Conservation (phyloP, 2,888 invertebrate genomes). For the Agriopis marginaria region DNA sequence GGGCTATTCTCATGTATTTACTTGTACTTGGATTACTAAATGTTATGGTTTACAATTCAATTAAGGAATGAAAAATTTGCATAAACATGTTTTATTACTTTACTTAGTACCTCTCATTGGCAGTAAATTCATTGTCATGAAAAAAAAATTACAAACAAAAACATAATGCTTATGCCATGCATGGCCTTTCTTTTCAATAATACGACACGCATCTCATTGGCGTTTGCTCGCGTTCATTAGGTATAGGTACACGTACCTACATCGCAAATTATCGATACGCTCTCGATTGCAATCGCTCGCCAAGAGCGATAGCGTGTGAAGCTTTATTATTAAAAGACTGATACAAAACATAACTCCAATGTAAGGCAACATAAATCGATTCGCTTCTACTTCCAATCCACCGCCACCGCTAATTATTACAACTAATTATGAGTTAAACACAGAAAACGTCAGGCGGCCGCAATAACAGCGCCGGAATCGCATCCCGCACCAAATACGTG, state of each 20-base stretch:
- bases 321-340: neutral
- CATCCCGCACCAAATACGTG: slow-evolving; percentile 65
- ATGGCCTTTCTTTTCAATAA: no score
- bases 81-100: slow-evolving; percentile 3
- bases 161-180: no score
- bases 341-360: neutral
- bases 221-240: no score
- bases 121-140: no score
- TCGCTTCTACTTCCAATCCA: slow-evolving; percentile 1
- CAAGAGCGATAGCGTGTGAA: no score
- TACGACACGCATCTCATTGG: no score
- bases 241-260: no score
- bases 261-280: no score
- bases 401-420: slow-evolving; percentile 47
- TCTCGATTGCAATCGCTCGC: no score
- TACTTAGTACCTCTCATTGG: neutral
- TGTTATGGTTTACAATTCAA: slow-evolving; percentile 17
- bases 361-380: slow-evolving; percentile 26
- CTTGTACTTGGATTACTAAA: slow-evolving; percentile 18
- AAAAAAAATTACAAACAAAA: no score
- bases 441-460: slow-evolving; percentile 40
- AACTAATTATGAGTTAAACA: slow-evolving; percentile 55
- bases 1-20: slow-evolving; percentile 31
- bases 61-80: slow-evolving; percentile 11
- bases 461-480: slow-evolving; percentile 63